Evolutionary conservation across 2,888 invertebrate genomes (phyloP).

Genomic region (Noctua pronuba): DNA sequence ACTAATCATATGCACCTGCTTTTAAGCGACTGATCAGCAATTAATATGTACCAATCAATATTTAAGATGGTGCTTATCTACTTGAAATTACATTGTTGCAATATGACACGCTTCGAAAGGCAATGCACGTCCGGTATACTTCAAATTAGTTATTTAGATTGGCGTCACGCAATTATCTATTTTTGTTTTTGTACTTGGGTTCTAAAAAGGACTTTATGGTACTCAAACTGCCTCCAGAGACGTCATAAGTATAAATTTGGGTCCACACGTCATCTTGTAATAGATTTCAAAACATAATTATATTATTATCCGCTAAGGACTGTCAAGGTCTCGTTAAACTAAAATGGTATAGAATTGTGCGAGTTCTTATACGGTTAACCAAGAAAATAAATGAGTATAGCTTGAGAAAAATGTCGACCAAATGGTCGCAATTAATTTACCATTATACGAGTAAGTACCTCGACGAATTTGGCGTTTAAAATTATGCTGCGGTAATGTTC

Average conservation of each 20-base stretch:
- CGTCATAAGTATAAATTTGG: slow-evolving; percentile 85
- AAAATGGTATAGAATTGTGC: slow-evolving; percentile 74
- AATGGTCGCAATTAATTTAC: slow-evolving; percentile 62
- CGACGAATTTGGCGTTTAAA: slow-evolving; percentile 49
- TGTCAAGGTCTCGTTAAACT: slow-evolving; percentile 77
- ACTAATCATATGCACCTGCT: slow-evolving; percentile 45
- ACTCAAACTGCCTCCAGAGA: slow-evolving; percentile 73
- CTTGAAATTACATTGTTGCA: slow-evolving; percentile 51
- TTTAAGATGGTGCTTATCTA: slow-evolving; percentile 37
- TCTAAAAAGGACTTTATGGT: slow-evolving; percentile 70
- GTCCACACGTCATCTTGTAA: slow-evolving; percentile 82
- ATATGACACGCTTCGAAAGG: slow-evolving; percentile 43
- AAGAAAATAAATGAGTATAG: slow-evolving; percentile 68
- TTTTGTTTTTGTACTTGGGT: slow-evolving; percentile 61
- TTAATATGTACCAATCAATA: slow-evolving; percentile 50
- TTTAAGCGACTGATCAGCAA: slow-evolving; percentile 54
- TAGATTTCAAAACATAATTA: slow-evolving; percentile 78
- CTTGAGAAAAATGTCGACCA: slow-evolving; percentile 65
- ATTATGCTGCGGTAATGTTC: slow-evolving; percentile 41
- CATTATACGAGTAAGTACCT: slow-evolving; percentile 52
- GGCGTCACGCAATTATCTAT: slow-evolving; percentile 65
- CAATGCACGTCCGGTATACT: slow-evolving; percentile 50
- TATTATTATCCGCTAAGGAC: slow-evolving; percentile 81
- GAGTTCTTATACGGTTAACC: slow-evolving; percentile 75
- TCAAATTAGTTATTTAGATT: slow-evolving; percentile 65